phyloP scores from a whole-genome alignment of 2,113 vertebrate species.

The Sminthopsis crassicaudata region DNA sequence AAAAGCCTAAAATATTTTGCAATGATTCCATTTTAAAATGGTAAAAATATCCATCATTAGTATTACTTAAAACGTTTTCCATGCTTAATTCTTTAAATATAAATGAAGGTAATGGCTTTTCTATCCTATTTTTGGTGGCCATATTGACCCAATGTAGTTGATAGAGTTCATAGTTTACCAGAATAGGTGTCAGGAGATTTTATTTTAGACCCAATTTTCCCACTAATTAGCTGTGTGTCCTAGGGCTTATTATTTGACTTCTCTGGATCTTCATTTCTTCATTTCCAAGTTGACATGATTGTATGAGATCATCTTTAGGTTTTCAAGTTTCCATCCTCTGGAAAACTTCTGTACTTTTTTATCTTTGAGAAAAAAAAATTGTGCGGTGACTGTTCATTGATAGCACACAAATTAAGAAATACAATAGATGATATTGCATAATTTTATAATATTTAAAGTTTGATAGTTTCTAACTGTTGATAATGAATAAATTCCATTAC shows the following conservation, averaged over 20 bases:
- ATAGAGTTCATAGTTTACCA: not conserved
- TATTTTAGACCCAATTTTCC: not conserved
- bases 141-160: not conserved
- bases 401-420: not conserved
- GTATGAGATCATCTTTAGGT: not conserved
- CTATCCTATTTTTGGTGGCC: not conserved
- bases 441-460: no score
- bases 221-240: not conserved
- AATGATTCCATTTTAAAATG: not conserved
- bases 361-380: not conserved
- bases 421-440: not conserved
- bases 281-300: not conserved
- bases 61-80: not conserved
- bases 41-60: not conserved
- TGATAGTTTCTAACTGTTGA: no score
- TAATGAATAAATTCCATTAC: no score
- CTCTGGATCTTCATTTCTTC: not conserved
- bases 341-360: not conserved
- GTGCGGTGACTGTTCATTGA: not conserved
- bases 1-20: not conserved
- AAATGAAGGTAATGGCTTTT: not conserved
- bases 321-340: not conserved
- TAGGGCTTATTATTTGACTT: not conserved
- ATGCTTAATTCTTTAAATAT: not conserved
- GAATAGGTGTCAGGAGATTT: not conserved